Evolutionary conservation across 1,140 invertebrate genomes (phyloP).

Genomic region (Neomicropteryx cornuta): DNA sequence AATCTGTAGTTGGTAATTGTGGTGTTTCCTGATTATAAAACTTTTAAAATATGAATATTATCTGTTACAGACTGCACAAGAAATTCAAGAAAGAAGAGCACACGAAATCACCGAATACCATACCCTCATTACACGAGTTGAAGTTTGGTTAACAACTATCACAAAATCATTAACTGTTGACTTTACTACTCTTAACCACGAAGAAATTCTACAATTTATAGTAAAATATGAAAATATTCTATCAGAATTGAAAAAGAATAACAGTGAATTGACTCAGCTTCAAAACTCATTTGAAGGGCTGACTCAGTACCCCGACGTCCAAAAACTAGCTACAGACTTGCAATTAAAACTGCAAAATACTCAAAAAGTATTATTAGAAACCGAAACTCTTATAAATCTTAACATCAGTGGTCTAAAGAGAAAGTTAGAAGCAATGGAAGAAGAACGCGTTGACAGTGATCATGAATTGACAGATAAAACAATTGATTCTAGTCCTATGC

Average conservation of each 20-base stretch:
- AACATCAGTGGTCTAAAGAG: constrained; percentile 42
- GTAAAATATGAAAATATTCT: constrained; percentile 9
- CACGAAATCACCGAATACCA: constrained; percentile 48
- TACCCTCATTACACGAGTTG: constrained; percentile 47
- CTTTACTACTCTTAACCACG: constrained; percentile 11
- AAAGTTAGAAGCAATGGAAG: constrained; percentile 17
- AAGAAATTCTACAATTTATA: constrained; percentile 12
- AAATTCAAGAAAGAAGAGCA: constrained; percentile 39
- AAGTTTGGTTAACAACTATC: constrained; percentile 44
- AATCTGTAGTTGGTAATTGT: constrained; percentile 1
- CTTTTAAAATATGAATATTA: constrained; percentile 1
- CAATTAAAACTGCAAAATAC: constrained; percentile 42
- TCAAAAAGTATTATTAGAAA: constrained; percentile 41
- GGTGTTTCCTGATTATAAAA: background rate
- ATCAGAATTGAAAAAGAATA: constrained; percentile 9
- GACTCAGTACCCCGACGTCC: constrained; percentile 23
- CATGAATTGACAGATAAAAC: constrained; percentile 43
- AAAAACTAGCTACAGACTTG: constrained; percentile 21
- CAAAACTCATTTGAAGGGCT: constrained; percentile 19
- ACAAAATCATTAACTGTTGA: constrained; percentile 16
- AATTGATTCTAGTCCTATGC: constrained; percentile 48
- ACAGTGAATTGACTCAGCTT: constrained; percentile 9
- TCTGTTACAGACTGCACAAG: constrained; percentile 36
- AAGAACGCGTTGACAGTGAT: constrained; percentile 32
- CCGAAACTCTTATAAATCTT: constrained; percentile 39